Percentiles rank a stretch among this genome's conserved stretches.
Conservation (phyloP, 1,140 invertebrate genomes). For the Drosophila kurseongensis region DNA sequence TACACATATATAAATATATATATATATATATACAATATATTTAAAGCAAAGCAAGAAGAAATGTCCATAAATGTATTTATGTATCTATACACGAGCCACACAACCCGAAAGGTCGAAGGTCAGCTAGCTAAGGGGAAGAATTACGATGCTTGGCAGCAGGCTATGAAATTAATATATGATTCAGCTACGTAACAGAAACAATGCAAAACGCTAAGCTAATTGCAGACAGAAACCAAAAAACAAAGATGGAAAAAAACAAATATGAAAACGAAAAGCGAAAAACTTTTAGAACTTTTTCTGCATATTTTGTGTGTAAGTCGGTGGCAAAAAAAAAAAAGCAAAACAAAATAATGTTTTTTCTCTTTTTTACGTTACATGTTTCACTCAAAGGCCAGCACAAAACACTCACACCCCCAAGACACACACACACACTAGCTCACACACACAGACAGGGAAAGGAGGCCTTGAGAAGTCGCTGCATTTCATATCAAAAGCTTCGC, state of each 20-base stretch:
- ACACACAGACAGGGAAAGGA: slow-evolving; percentile 5
- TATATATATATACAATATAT: slow-evolving; percentile 71
- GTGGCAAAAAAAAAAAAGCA: slow-evolving; percentile 33
- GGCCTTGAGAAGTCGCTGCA: slow-evolving; percentile 14
- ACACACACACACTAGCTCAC: slow-evolving; percentile 12
- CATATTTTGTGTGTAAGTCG: slow-evolving; percentile 60
- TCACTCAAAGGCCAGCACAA: slow-evolving; percentile 54
- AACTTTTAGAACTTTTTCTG: slow-evolving; percentile 67
- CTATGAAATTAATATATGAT: slow-evolving; percentile 44
- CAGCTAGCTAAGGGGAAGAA: slow-evolving; percentile 4
- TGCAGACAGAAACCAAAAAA: slow-evolving; percentile 29
- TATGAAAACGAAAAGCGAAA: slow-evolving; percentile 19
- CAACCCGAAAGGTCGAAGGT: slow-evolving; percentile 34
- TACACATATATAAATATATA: slow-evolving; percentile 32
- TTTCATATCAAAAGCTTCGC: slow-evolving; percentile 17
- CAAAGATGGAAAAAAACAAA: slow-evolving; percentile 2
- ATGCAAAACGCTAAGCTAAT: slow-evolving; percentile 52
- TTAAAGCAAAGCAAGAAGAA: slow-evolving; percentile 74
- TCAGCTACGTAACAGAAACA: slow-evolving; percentile 48
- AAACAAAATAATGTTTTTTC: slow-evolving; percentile 41
- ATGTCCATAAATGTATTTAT: slow-evolving; percentile 82
- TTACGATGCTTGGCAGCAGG: slow-evolving; percentile 36
- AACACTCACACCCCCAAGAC: slow-evolving; percentile 10
- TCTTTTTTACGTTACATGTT: slow-evolving; percentile 50
- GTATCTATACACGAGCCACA: slow-evolving; percentile 76